Base-by-base conservation (phyloP, 2,797 vertebrate genomes). In the Tachyglossus aculeatus region DNA sequence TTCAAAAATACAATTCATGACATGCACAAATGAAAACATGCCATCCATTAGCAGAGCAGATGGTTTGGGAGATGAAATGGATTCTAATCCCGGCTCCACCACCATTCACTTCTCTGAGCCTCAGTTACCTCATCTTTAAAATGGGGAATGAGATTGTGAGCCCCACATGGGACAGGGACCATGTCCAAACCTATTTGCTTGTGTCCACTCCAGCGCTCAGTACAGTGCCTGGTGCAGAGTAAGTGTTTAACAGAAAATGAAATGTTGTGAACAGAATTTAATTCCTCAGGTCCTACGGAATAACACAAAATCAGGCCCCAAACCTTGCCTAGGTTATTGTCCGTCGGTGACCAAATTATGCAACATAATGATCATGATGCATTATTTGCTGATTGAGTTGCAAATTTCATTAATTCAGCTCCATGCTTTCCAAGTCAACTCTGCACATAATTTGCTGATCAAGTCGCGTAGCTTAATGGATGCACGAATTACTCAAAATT, bases 381-480 rank as follows among this genome's bases (percentile, higher is more conserved):
- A 51, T 47, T 68, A 66, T 67, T 67, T 11, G 51, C 13, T 51
- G 58, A 73, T 29, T 38, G 52, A 24, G 7, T 11, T 57, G 7
- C 25, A 58, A 18, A 61, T 61, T 61, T 71, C 51, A 68, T 18
- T 63, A 34, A 63, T 67, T 74, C 72, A 34, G 29, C 45, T 54
- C 40, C 15, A 57, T 3, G 34, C 19, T 54, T 66, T 3, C 29
- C 18, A 56, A 54, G 33, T 12, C 2, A 47, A 64, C 65, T 70
- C 33, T 52, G 25, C 16, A 6, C 10, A 61, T 64, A 63, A 64
- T 24, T 66, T 34, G 33, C 57, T 66, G 61, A 63, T 59, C 63
- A 54, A 33, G 5, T 32, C 66, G 22, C 22, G 59, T 43, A 59
- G 59, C 77, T 62, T 79, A n/a, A 50, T 50, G 47, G 12, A 39